Percentiles rank a stretch among this genome's conserved stretches.
phyloP scores from a whole-genome alignment of 2,797 vertebrate species.

The Protonibea diacanthus region DNA sequence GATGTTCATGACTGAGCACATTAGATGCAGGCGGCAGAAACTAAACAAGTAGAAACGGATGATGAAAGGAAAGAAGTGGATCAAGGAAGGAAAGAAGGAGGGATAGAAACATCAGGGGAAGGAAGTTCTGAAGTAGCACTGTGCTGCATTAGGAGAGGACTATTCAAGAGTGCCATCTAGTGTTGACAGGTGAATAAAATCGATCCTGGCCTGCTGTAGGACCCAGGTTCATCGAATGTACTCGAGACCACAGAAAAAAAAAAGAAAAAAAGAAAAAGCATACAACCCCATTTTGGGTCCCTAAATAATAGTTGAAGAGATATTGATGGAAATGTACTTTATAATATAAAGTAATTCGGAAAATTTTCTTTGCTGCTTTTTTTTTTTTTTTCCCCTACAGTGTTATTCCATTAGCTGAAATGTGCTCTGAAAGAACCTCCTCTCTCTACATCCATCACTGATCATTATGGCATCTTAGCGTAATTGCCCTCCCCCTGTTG shows the following conservation, averaged over 20 bases:
- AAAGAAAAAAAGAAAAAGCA: slow-evolving; percentile 37
- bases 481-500: slow-evolving; percentile 81
- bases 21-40: slow-evolving; percentile 40
- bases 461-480: slow-evolving; percentile 84
- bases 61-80: slow-evolving; percentile 26
- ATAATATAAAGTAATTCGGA: slow-evolving; percentile 76
- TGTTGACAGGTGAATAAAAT: slow-evolving; percentile 17
- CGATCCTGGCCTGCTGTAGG: neutral
- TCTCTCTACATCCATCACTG: slow-evolving; percentile 81
- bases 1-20: slow-evolving; percentile 29
- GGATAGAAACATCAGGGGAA: neutral
- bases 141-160: slow-evolving; percentile 3
- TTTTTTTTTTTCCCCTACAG: slow-evolving; percentile 38
- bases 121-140: neutral
- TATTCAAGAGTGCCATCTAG: slow-evolving; percentile 80
- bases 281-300: slow-evolving; percentile 51
- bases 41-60: slow-evolving; percentile 22
- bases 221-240: slow-evolving; percentile 38
- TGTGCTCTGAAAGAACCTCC: slow-evolving; percentile 74
- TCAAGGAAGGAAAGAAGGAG: slow-evolving; percentile 22
- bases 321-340: slow-evolving; percentile 78
- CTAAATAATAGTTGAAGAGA: slow-evolving; percentile 72
- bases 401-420: slow-evolving; percentile 84
- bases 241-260: slow-evolving; percentile 14
- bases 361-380: slow-evolving; percentile 57